These are phyloP conservation scores for Orthosia gothica DNA, from an alignment of 2,888 invertebrate species.

Conservation along the genomic window DNA sequence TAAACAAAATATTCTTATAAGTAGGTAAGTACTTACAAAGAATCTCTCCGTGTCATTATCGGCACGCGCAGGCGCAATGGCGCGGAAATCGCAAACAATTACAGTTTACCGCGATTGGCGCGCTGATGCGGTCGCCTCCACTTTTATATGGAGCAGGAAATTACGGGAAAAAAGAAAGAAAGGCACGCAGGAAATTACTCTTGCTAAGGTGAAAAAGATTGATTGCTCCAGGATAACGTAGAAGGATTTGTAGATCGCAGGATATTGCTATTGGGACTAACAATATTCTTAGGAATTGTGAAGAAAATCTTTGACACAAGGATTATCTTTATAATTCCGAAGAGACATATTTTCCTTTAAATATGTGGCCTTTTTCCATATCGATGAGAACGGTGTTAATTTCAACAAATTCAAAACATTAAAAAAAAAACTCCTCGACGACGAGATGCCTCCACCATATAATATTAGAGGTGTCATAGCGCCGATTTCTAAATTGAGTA, in stretches of 20 bases:
- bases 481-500: too few relatives aligned
- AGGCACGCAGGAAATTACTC: constrained; percentile 44
- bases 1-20: constrained; percentile 1
- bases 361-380: neutral
- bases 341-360: neutral
- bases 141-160: constrained; percentile 45
- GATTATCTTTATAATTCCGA: neutral
- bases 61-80: constrained; percentile 57
- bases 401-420: too few relatives aligned
- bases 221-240: constrained; percentile 13
- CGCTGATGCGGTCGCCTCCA: constrained; percentile 43
- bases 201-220: constrained; percentile 10
- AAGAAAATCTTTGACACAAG: neutral
- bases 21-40: constrained; percentile 1
- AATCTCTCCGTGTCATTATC: constrained; percentile 8
- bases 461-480: neutral
- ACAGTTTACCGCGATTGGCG: constrained; percentile 52
- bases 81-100: constrained; percentile 69
- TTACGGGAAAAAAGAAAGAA: constrained; percentile 27
- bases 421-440: too few relatives aligned
- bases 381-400: too few relatives aligned
- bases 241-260: constrained; percentile 1
- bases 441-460: neutral
- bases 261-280: neutral
- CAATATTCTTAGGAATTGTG: neutral